A percentile compares a stretch with the other conserved stretches of the same genome.
Conservation (phyloP, 2,113 vertebrate species). For the Tenebrosternarchus preto region DNA sequence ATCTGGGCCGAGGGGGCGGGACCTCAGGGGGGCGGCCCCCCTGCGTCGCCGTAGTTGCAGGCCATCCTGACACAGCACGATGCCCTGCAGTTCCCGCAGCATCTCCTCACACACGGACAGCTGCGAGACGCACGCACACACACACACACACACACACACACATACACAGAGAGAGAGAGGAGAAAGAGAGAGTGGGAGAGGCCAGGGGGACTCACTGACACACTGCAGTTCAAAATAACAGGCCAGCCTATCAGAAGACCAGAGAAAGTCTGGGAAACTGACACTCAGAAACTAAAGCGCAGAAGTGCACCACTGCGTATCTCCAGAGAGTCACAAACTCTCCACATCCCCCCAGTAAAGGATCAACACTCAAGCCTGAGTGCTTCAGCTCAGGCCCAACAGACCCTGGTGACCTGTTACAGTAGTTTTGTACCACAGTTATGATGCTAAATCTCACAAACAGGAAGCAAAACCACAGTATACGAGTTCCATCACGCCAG, state of each 20-base stretch:
- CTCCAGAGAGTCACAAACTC: not conserved
- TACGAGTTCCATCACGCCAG: not conserved
- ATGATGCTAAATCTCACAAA: not conserved
- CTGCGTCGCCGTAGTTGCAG: constrained; percentile 83
- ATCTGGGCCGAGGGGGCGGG: constrained; percentile 77
- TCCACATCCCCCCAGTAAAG: not conserved
- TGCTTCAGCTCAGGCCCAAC: not conserved
- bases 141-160: constrained; percentile 53
- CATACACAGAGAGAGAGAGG: constrained; percentile 55
- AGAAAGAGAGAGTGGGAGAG: constrained; percentile 59
- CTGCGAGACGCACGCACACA: constrained; percentile 70
- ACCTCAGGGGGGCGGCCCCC: constrained; percentile 70
- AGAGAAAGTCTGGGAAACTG: not conserved
- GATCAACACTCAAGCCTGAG: not conserved
- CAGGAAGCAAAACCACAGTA: not conserved
- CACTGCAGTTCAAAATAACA: constrained; percentile 50
- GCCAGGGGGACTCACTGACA: constrained; percentile 67
- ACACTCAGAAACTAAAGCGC: constrained; percentile 1
- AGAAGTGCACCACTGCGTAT: not conserved
- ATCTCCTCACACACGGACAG: constrained; percentile 96
- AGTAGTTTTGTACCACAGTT: not conserved
- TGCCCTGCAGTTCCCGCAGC: constrained; percentile 90
- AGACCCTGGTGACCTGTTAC: not conserved
- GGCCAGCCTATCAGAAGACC: constrained; percentile 30
- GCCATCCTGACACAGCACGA: constrained; percentile 92